These are phyloP conservation scores for Darevskia nairensis DNA, from an alignment of 2,797 vertebrate species.

Conservation along the genomic window DNA sequence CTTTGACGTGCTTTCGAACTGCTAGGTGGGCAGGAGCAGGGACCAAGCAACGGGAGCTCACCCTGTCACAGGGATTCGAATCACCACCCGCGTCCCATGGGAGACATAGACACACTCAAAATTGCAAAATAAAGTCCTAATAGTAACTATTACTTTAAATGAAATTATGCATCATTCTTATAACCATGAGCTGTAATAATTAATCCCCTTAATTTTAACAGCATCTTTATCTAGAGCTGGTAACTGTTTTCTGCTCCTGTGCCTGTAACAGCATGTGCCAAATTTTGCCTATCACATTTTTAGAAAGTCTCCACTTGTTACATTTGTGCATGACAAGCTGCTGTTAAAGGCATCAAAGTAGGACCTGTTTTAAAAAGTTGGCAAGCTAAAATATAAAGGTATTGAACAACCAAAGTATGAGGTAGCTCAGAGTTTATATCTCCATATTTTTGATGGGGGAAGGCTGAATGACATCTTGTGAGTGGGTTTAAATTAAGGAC, in stretches of 20 bases:
- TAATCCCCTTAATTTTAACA: background rate
- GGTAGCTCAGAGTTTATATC: background rate
- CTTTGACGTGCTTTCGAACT: too few relatives aligned
- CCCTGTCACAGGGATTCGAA: too few relatives aligned
- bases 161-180: background rate
- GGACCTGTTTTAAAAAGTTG: too few relatives aligned
- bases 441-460: background rate
- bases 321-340: background rate
- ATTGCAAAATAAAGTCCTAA: background rate
- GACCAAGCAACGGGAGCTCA: too few relatives aligned
- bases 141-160: background rate
- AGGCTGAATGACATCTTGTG: background rate
- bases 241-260: background rate
- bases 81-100: too few relatives aligned
- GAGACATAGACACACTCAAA: too few relatives aligned
- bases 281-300: background rate
- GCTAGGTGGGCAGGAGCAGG: too few relatives aligned
- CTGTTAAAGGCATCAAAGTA: background rate
- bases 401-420: background rate
- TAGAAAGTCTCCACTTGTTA: background rate
- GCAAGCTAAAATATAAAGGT: too few relatives aligned
- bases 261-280: background rate
- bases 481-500: background rate
- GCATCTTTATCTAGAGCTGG: background rate
- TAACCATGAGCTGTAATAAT: too few relatives aligned